Conservation (phyloP, 2,113 vertebrate genomes). For the Pluvianellus socialis region DNA sequence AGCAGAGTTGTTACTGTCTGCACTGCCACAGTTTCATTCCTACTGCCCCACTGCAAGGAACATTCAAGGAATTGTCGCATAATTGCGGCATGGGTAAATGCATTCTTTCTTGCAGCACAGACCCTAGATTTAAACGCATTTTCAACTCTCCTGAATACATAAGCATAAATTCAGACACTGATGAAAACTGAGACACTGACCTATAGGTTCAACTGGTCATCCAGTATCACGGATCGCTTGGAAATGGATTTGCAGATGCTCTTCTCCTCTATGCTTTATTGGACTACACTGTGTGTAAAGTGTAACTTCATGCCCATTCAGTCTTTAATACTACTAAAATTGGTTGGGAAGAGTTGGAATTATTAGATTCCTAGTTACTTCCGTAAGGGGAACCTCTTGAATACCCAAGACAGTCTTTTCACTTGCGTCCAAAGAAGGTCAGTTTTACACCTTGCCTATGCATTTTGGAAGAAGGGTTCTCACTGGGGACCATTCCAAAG, state of each 20-base stretch:
- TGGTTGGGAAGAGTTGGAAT: not conserved
- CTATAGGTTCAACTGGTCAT: not conserved
- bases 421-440: not conserved
- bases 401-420: not conserved
- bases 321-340: not conserved
- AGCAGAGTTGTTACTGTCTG: not conserved
- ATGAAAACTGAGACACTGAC: not conserved
- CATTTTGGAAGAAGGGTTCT: not conserved
- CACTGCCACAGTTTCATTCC: not conserved
- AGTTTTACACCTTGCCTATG: not conserved
- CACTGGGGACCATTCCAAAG: not conserved
- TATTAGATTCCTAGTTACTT: not conserved
- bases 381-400: not conserved
- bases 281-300: not conserved
- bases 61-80: not conserved
- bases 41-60: not conserved
- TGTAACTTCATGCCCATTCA: not conserved
- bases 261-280: not conserved
- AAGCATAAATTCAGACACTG: not conserved
- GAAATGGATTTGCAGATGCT: not conserved
- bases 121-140: not conserved
- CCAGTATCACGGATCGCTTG: not conserved
- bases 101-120: not conserved
- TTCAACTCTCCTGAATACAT: not conserved
- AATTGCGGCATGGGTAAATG: not conserved